Percentiles rank a stretch among this genome's conserved stretches.
These are phyloP conservation scores for Plutella xylostella DNA, from an alignment of 2,888 invertebrate genomes.

Conservation along the genomic window DNA sequence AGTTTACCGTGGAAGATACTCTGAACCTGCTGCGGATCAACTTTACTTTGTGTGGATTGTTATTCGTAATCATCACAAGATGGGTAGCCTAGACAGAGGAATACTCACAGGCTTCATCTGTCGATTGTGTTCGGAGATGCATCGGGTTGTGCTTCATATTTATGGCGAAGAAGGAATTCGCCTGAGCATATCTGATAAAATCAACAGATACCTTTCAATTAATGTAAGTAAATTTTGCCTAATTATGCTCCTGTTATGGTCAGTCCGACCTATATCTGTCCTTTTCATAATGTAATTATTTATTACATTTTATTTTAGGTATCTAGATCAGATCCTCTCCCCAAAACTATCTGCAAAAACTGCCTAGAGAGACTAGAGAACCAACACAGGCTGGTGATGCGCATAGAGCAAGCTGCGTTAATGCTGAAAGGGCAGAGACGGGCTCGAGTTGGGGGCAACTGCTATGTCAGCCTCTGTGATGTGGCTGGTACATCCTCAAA, in stretches of 20 bases:
- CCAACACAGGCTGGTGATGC: constrained; percentile 63
- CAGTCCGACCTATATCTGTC: not conserved
- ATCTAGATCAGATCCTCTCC: constrained; percentile 73
- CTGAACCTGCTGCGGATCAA: too few species aligned
- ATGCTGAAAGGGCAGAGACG: constrained; percentile 46
- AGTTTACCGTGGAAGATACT: too few species aligned
- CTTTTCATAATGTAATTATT: not conserved
- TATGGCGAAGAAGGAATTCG: constrained; percentile 84
- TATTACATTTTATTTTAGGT: constrained; percentile 49
- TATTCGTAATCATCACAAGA: constrained; percentile 26
- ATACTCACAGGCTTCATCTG: constrained; percentile 87
- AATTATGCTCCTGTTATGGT: not conserved
- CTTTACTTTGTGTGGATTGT: too few species aligned
- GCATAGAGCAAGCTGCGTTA: constrained; percentile 55
- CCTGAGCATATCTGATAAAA: constrained; percentile 81
- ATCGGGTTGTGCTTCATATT: constrained; percentile 84
- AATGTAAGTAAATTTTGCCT: constrained; percentile 67
- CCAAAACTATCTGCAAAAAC: constrained; percentile 76
- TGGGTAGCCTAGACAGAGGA: constrained; percentile 87
- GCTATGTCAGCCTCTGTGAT: constrained; percentile 30
- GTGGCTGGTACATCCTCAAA: constrained; percentile 26
- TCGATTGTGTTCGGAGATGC: constrained; percentile 88
- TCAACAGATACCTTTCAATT: constrained; percentile 83
- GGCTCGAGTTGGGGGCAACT: constrained; percentile 27
- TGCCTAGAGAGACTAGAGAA: constrained; percentile 71